A percentile compares a stretch with the other conserved stretches of the same genome.
These are phyloP conservation scores for Aplodontia rufa DNA, from an alignment of 2,113 vertebrate species.

Conservation along the genomic window DNA sequence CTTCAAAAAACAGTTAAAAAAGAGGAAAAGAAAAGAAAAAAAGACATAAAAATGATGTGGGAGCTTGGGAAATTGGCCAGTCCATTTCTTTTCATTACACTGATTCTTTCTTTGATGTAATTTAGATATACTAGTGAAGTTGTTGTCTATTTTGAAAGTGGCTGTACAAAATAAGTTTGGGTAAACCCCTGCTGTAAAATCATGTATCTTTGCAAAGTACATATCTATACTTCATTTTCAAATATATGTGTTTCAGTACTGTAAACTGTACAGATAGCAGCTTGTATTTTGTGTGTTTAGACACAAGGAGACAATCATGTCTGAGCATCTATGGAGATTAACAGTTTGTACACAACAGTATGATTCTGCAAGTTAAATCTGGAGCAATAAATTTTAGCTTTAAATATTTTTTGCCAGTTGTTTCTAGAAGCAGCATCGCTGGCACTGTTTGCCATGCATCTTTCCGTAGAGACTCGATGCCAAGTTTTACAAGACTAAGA, in stretches of 20 bases:
- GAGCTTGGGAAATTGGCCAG: slow-evolving; percentile 92
- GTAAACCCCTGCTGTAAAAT: slow-evolving; percentile 96
- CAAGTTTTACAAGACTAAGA: slow-evolving; percentile 78
- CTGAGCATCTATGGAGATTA: slow-evolving; percentile 90
- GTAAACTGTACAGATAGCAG: slow-evolving; percentile 96
- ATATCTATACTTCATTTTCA: slow-evolving; percentile 98
- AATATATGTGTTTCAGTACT: slow-evolving; percentile 97
- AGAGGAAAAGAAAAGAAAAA: slow-evolving; percentile 81
- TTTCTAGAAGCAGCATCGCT: slow-evolving; percentile 81
- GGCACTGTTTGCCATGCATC: slow-evolving; percentile 78
- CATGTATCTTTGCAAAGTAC: slow-evolving; percentile 99
- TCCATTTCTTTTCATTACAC: slow-evolving; percentile 84
- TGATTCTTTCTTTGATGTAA: slow-evolving; percentile 88
- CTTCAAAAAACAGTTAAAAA: slow-evolving; percentile 84
- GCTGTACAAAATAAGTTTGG: slow-evolving; percentile 88
- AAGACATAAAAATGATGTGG: slow-evolving; percentile 83
- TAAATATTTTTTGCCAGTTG: slow-evolving; percentile 88
- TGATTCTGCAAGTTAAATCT: slow-evolving; percentile 89
- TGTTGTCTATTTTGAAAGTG: slow-evolving; percentile 92
- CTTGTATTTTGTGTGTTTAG: slow-evolving; percentile 93
- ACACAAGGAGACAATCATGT: slow-evolving; percentile 99
- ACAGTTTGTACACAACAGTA: slow-evolving; percentile 85
- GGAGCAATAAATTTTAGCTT: slow-evolving; percentile 97
- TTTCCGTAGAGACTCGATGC: slow-evolving; percentile 81
- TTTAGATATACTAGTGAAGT: slow-evolving; percentile 90